Conservation (phyloP, 2,113 vertebrate species). For the Cygnus buccinator region DNA sequence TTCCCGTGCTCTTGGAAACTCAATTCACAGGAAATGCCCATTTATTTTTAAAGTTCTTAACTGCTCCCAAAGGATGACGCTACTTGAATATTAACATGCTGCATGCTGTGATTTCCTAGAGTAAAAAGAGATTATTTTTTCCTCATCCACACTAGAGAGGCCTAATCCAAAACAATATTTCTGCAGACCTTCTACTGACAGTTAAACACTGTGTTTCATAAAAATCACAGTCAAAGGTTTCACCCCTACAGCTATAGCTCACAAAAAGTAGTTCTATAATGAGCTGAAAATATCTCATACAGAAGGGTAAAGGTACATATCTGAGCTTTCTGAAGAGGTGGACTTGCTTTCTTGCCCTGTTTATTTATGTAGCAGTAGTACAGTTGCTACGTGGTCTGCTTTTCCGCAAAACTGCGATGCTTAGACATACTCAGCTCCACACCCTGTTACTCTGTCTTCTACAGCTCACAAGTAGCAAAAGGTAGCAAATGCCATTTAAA, state of each 20-base stretch:
- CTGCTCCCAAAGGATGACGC: background rate
- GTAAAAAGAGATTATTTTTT: background rate
- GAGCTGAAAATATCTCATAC: background rate
- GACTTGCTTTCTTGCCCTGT: background rate
- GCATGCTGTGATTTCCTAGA: fast-evolving
- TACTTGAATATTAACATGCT: background rate
- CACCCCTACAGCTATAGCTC: background rate
- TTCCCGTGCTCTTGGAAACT: background rate
- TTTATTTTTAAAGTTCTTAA: background rate
- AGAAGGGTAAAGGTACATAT: background rate
- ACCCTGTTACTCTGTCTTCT: background rate
- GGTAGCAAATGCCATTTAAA: background rate
- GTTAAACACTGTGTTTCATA: background rate
- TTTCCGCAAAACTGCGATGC: background rate
- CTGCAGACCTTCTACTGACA: background rate
- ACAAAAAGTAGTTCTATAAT: background rate
- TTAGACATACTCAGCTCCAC: background rate
- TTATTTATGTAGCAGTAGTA: background rate
- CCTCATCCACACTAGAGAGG: background rate
- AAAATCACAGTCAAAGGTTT: background rate
- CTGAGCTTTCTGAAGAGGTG: background rate
- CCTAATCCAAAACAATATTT: background rate
- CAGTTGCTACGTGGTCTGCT: background rate
- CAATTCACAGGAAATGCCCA: background rate
- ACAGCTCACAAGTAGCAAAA: background rate